A percentile compares a stretch with the other conserved stretches of the same genome.
phyloP scores from a whole-genome alignment of 1,140 invertebrate genomes.

The Camponotus vicinus region DNA sequence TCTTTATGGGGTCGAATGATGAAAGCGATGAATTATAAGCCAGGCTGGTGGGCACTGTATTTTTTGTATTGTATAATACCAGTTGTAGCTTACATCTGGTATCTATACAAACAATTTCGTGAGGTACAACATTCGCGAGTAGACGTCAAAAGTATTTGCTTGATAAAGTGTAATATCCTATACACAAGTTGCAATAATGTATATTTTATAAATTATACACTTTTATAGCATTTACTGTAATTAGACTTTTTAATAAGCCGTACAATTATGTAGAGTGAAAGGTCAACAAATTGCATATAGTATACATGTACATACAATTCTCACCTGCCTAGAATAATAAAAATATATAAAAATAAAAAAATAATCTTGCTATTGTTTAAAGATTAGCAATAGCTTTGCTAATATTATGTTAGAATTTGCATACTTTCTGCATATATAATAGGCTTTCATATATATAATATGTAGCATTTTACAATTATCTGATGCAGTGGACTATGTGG shows the following conservation, averaged over 20 bases:
- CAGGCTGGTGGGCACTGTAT: constrained; percentile 92
- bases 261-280: constrained; percentile 17
- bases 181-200: background rate
- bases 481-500: constrained; percentile 91
- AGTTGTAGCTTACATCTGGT: constrained; percentile 90
- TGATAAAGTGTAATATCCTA: constrained; percentile 24
- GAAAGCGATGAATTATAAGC: constrained; percentile 91
- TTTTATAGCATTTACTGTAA: background rate
- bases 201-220: background rate
- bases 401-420: constrained; percentile 3
- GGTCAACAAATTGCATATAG: background rate
- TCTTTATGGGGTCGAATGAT: constrained; percentile 91
- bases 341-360: background rate
- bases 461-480: constrained; percentile 61
- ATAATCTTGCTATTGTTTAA: background rate
- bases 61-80: constrained; percentile 92
- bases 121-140: constrained; percentile 87
- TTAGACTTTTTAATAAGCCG: background rate
- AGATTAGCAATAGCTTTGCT: background rate
- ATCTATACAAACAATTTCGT: constrained; percentile 88
- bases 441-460: constrained; percentile 49
- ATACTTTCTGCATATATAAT: background rate
- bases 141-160: constrained; percentile 25
- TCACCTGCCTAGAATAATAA: background rate
- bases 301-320: background rate